Conservation (phyloP, 2,113 vertebrate species). For the Rhinopithecus roxellana region DNA sequence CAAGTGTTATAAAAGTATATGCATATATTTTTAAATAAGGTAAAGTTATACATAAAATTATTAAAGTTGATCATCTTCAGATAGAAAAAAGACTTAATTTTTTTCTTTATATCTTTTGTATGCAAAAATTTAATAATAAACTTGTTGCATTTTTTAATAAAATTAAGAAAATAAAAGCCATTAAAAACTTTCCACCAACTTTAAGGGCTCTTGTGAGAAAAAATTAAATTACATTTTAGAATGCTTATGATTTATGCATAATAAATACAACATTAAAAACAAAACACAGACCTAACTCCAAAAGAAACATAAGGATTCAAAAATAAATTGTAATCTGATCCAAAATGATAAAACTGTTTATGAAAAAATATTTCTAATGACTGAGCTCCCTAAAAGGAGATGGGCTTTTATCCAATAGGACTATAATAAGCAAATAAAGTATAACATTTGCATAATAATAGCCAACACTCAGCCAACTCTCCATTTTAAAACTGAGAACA, state of each 20-base stretch:
- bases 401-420: constrained; percentile 16
- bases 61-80: constrained; percentile 13
- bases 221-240: constrained; percentile 50
- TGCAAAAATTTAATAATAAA: constrained; percentile 34
- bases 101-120: constrained; percentile 36
- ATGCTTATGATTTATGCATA: constrained; percentile 33
- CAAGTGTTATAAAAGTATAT: not conserved
- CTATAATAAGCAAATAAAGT: constrained; percentile 41
- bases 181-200: constrained; percentile 36
- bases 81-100: not conserved
- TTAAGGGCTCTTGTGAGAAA: not conserved
- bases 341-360: constrained; percentile 42
- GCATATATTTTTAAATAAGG: not conserved
- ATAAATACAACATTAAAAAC: constrained; percentile 45
- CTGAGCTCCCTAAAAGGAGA: not conserved
- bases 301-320: constrained; percentile 64
- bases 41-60: constrained; percentile 12
- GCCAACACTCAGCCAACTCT: not conserved
- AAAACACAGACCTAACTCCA: constrained; percentile 43
- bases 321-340: constrained; percentile 41
- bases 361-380: constrained; percentile 32
- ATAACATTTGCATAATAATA: constrained; percentile 58
- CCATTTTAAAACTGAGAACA: constrained; percentile 17
- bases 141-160: constrained; percentile 38
- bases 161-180: not conserved